Base-by-base conservation (phyloP, 1,140 invertebrate genomes). In the Caenorhabditis briggsae region DNA sequence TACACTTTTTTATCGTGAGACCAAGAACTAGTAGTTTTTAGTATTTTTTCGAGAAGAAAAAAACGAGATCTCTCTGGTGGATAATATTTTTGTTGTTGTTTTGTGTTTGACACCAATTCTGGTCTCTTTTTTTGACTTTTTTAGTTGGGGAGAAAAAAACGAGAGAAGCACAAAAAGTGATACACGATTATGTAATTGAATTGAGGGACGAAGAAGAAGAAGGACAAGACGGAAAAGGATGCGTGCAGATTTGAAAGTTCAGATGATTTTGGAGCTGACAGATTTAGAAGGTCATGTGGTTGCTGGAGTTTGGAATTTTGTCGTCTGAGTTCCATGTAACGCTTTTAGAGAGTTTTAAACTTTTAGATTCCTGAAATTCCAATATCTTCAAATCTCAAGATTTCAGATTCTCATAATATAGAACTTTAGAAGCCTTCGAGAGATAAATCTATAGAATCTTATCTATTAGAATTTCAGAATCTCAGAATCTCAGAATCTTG, bases 61-160 rank as follows among this genome's bases (percentile, higher is more conserved):
- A 18, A 58, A 58, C 7, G n/a, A 58, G 59, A 25, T 11, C 20
- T 61, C 59, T 61, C 59, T 61, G 59, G 59, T 61, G 59, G 20
- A 61, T 61, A 61, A 61, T 61, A 61, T 61, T 61, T 61, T 25
- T 23, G 23, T 61, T 61, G 16, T 58, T 58, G 9, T 61, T 12
- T 25, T 20, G 23, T 33, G 18, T 61, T 58, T 58, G 16, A n/a
- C n/a, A 20, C 16, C n/a, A 58, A 2, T 61, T 61, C 25, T 25
- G 20, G 11, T 23, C 59, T 61, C 14, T 20, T 25, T 25, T 23
- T 61, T 61, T 23, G 59, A 11, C 25, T 25, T 33, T 25, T 61
- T 23, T 61, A 20, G 9, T 23, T 6, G 7, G 9, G 3, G 33
- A 33, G 33, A 3, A 33, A 33, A 33, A 33, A 33, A 33, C 33